Evolutionary conservation across 1,140 invertebrate genomes (phyloP), one percentile per base, ranked within the genome.

Genomic region (Drosophila pseudoananassae): DNA sequence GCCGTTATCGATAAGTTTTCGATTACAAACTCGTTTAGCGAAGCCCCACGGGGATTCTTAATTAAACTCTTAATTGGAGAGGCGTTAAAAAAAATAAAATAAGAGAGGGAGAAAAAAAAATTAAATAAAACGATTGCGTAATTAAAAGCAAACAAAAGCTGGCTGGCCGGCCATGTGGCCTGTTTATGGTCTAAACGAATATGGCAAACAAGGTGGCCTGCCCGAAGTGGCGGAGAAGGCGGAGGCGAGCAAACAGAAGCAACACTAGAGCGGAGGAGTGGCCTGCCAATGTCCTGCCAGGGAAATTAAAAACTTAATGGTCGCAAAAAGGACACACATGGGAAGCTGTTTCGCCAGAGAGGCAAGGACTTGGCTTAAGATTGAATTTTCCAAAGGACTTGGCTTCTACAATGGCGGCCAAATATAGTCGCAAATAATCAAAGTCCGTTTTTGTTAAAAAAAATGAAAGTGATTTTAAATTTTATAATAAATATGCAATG

Each of bases 221-320:
- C n/a, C n/a, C n/a, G n/a, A n/a, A n/a, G n/a, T n/a, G n/a, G n/a
- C n/a, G n/a, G n/a, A n/a, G n/a, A n/a, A n/a, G n/a, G 20, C 2
- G 43, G 12, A 6, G 15, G 43, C 14, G 8, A 17, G n/a, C 49
- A 72, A 54, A 38, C 70, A 70, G 65, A 29, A 68, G 52, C 63
- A 46, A 20, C 20, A 20, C 20, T 20, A 6, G 12, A 33, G 15
- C 23, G 43, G 43, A 46, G 43, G 43, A 46, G 43, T 46, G 36
- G 33, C 50, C 71, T 27, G 25, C 25, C 25, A 27, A 57, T 43
- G 53, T n/a, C 73, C 45, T 43, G 31, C 33, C 43, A 66, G 38
- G 75, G 61, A 80, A 85, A 85, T 85, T 85, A 76, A 76, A 84
- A 84, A 84, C 76, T 84, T 84, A 84, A 84, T 84, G 81, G 72